These are phyloP conservation scores for Aplidium turbinatum DNA, from an alignment of 23 tunicate genomes.

Conservation along the genomic window DNA sequence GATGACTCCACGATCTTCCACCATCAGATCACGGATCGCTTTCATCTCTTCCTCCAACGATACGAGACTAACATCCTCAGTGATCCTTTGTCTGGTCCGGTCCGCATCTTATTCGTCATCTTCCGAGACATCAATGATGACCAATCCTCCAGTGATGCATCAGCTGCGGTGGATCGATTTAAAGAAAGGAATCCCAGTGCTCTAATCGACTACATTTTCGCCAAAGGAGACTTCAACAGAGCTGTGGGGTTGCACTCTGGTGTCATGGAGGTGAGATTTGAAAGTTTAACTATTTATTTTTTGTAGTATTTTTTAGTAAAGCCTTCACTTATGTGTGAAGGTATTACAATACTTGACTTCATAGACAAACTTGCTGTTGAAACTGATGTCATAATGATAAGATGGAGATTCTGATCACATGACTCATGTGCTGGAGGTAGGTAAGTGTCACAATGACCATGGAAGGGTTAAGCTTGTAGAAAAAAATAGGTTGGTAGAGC, in stretches of 20 bases:
- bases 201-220: slow-evolving; percentile 51
- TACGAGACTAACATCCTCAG: slow-evolving; percentile 41
- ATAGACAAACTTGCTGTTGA: no score
- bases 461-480: no score
- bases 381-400: no score
- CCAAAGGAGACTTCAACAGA: slow-evolving; percentile 71
- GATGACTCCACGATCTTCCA: no score
- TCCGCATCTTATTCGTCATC: slow-evolving; percentile 60
- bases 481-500: no score
- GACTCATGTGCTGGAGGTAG: no score
- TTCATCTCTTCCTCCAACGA: slow-evolving; percentile 48
- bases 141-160: slow-evolving; percentile 30
- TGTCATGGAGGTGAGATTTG: slow-evolving; percentile 31
- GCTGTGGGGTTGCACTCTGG: slow-evolving; percentile 80
- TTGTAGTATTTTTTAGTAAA: no score
- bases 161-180: slow-evolving; percentile 47
- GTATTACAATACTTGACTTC: no score
- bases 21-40: slow-evolving; percentile 70
- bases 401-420: no score
- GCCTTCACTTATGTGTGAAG: no score
- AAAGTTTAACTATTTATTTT: no score
- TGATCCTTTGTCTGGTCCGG: slow-evolving; percentile 39
- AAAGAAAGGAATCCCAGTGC: slow-evolving; percentile 53
- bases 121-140: slow-evolving; percentile 35
- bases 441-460: no score